phyloP scores from a whole-genome alignment of 2,113 vertebrate genomes.

The Xiphorhynchus elegans region DNA sequence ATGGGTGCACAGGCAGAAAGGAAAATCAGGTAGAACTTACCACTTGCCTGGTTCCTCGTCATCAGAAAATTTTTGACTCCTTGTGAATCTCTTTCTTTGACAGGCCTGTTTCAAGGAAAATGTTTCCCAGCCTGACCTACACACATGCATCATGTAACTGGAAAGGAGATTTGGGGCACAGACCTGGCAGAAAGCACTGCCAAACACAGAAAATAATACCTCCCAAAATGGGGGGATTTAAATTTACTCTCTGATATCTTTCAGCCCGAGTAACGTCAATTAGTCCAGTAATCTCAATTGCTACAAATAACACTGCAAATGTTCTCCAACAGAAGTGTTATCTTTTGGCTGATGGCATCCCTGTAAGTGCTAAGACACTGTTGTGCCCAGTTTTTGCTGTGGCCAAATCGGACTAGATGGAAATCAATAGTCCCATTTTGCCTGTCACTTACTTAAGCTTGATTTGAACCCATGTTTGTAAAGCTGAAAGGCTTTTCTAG shows the following conservation, averaged over 20 bases:
- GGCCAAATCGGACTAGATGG: conserved; percentile 24
- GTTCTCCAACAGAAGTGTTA: background rate
- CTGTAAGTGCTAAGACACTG: background rate
- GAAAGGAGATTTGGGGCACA: background rate
- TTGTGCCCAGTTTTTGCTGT: conserved; percentile 21
- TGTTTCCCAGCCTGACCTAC: background rate
- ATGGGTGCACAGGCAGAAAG: background rate
- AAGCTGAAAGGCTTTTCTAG: conserved; percentile 23
- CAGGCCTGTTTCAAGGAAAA: background rate
- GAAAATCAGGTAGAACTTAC: background rate
- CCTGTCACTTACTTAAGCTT: conserved; percentile 61
- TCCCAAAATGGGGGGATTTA: background rate
- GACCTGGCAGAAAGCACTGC: background rate
- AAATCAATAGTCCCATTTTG: conserved; percentile 62
- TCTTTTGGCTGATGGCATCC: background rate
- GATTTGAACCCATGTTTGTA: conserved; percentile 41
- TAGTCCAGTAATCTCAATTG: background rate
- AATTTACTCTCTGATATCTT: background rate
- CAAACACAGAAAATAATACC: background rate
- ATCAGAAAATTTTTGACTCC: background rate
- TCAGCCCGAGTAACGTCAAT: background rate
- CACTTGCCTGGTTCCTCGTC: background rate
- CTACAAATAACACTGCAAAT: background rate
- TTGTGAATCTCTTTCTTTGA: background rate
- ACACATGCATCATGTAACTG: background rate